Base-by-base conservation (phyloP, 1,140 invertebrate genomes). In the Maconellicoccus hirsutus region DNA sequence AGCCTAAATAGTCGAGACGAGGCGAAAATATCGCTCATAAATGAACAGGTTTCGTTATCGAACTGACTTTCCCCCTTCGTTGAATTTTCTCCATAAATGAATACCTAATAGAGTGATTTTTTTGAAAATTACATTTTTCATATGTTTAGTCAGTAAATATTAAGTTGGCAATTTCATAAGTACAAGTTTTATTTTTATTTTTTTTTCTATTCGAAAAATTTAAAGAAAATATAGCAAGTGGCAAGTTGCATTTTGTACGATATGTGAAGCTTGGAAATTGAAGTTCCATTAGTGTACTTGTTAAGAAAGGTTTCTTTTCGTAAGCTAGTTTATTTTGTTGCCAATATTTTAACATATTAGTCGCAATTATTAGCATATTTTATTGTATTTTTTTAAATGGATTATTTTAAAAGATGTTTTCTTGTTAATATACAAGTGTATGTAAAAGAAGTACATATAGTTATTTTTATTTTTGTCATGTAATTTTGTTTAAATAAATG, bases 401-500 rank as follows among this genome's bases (percentile, higher is more conserved):
- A 52, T 8, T 52, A 52, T 52, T 52, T 52, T 52, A 52, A 52
- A 52, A 19, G n/a, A 16, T 52, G 16, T 16, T 4, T 8, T 52
- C 6, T 52, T 52, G 42, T 52, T 52, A 52, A 52, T 14, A 52
- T 4, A 52, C 42, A 19, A 52, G 42, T 52, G 42, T 52, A 52
- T 52, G 42, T 16, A 52, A 52, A 52, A 52, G 42, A 52, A 52
- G 42, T 52, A 52, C 42, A 19, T 52, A 38, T 52, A 52, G 42
- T 52, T 52, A 52, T 52, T 52, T 52, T 52, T 52, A 52, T 52
- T 52, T 52, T 52, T 52, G 42, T 52, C 42, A 16, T 52, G 3
- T 52, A 52, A 52, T 52, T 52, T 52, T 52, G 42, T 52, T 52
- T 52, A 52, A 52, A 52, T 52, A 52, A 52, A 52, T 52, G 42